A percentile compares a stretch with the other conserved stretches of the same genome.
Conservation (phyloP, 2,797 vertebrate genomes). For the Syngnathus acus region DNA sequence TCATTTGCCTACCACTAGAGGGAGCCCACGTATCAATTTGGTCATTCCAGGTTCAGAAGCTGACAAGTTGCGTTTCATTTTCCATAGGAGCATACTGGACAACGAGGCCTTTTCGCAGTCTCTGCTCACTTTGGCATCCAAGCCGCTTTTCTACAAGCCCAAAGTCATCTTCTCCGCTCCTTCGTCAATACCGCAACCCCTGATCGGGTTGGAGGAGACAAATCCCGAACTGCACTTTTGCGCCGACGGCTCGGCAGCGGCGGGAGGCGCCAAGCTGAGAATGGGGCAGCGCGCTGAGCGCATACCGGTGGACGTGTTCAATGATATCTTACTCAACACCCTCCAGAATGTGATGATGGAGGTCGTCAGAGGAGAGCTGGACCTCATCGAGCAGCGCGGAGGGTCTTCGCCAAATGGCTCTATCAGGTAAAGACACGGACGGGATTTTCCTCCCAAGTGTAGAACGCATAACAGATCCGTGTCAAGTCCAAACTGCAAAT, state of each 20-base stretch:
- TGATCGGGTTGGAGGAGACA: background rate
- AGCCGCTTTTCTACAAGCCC: conserved; percentile 70
- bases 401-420: background rate
- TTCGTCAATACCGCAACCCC: background rate
- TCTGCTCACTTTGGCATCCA: conserved; percentile 52
- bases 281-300: background rate
- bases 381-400: conserved; percentile 60
- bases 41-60: no score
- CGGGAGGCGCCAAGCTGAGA: background rate
- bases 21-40: no score
- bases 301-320: conserved; percentile 57
- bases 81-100: conserved; percentile 73
- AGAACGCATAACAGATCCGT: no score
- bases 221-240: conserved; percentile 1
- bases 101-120: conserved; percentile 69
- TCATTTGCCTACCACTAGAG: no score
- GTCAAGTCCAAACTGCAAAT: no score
- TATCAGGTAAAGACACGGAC: background rate
- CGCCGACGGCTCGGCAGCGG: background rate
- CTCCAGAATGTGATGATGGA: conserved; percentile 86
- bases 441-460: background rate
- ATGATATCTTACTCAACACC: conserved; percentile 78
- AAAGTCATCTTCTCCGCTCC: background rate
- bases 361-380: conserved; percentile 80
- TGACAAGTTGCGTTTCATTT: conserved; percentile 1